Conservation (phyloP, 2,797 vertebrate species). For the Diglossa cyanea region DNA sequence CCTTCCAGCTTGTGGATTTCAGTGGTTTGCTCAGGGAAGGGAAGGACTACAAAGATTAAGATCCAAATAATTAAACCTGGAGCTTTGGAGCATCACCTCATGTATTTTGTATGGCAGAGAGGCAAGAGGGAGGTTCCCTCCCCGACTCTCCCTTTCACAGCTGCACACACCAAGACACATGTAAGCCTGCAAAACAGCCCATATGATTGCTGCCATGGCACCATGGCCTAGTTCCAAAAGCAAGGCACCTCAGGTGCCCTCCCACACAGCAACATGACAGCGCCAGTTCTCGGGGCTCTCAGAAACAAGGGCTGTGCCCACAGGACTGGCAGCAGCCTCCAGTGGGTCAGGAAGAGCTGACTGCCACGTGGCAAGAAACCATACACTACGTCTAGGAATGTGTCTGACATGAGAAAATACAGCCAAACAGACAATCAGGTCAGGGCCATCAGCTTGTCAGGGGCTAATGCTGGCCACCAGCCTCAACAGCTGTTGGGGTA, state of each 20-base stretch:
- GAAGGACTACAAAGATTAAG: not conserved
- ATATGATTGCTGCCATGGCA: not conserved
- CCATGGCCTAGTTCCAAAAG: not conserved
- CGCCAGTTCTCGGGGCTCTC: accelerated
- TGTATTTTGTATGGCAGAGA: not conserved
- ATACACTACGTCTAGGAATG: not conserved
- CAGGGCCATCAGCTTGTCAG: not conserved
- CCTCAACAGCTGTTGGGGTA: no score
- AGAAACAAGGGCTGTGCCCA: not conserved
- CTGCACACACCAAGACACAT: not conserved
- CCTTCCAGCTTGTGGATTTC: not conserved
- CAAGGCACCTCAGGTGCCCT: not conserved
- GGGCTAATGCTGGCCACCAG: not conserved
- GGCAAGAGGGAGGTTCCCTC: not conserved
- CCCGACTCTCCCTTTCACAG: accelerated
- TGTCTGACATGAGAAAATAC: not conserved
- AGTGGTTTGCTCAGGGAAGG: not conserved
- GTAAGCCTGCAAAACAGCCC: not conserved
- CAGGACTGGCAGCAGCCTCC: not conserved
- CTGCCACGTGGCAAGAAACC: not conserved
- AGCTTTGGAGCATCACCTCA: not conserved
- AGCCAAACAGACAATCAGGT: not conserved
- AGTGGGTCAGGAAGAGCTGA: not conserved
- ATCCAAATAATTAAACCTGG: not conserved
- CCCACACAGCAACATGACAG: not conserved